Percentiles rank a stretch among this genome's conserved stretches.
Conservation (phyloP, 2,797 vertebrate genomes). For the Potorous gilbertii region DNA sequence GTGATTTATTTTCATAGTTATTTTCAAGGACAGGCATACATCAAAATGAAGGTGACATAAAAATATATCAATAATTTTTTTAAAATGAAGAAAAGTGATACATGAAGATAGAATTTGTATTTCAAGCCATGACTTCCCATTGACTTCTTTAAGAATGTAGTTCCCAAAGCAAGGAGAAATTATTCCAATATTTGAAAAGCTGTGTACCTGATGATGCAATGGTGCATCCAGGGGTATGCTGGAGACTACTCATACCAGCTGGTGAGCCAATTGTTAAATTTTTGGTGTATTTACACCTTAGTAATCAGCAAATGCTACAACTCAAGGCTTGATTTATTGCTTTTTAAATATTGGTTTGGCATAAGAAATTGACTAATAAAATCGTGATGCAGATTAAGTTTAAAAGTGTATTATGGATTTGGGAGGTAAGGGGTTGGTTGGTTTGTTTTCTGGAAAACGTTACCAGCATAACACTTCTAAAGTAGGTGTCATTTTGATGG, state of each 20-base stretch:
- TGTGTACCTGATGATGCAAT: not conserved
- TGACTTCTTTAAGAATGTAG: conserved; percentile 33
- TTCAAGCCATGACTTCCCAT: not conserved
- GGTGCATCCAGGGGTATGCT: not conserved
- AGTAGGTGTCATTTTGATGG: not conserved
- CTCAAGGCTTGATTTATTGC: not conserved
- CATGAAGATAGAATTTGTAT: not conserved
- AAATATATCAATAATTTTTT: not conserved
- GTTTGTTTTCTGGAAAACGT: not conserved
- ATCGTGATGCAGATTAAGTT: not conserved
- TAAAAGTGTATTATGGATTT: not conserved
- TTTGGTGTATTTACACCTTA: not conserved
- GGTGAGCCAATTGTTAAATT: not conserved
- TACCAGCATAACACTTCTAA: not conserved
- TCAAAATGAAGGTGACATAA: not conserved
- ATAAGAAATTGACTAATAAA: not conserved
- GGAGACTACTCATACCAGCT: not conserved
- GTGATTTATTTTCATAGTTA: not conserved
- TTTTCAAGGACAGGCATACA: not conserved
- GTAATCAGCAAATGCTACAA: not conserved
- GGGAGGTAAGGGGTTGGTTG: too few species aligned
- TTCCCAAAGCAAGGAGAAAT: not conserved
- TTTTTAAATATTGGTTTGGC: not conserved
- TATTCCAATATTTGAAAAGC: not conserved
- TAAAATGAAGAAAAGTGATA: not conserved